Evolutionary conservation across 2,797 vertebrate genomes (phyloP).

Genomic region (Diplodus sargus): DNA sequence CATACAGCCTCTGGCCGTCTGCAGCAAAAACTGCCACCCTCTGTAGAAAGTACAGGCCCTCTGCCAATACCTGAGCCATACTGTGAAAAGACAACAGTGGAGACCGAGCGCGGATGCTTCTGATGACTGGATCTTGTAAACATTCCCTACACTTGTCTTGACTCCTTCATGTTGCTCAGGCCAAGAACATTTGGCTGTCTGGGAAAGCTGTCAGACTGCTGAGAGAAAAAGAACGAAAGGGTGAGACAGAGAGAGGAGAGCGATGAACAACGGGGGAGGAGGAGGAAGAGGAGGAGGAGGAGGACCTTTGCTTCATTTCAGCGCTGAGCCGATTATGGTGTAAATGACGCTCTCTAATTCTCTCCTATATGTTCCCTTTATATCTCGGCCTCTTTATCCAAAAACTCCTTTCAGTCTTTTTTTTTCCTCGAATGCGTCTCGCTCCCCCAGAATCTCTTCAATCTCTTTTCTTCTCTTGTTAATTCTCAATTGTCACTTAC

Average conservation of each 20-base stretch:
- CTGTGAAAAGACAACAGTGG: constrained; percentile 37
- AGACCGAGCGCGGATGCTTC: constrained; percentile 22
- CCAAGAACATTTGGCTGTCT: constrained; percentile 61
- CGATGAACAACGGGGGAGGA: constrained; percentile 26
- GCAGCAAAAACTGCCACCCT: constrained; percentile 35
- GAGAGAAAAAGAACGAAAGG: constrained; percentile 43
- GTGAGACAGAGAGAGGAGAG: constrained; percentile 28
- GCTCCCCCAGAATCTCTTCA: not conserved
- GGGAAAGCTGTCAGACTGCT: constrained; percentile 56
- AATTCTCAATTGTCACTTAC: constrained; percentile 33
- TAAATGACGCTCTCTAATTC: constrained; percentile 3
- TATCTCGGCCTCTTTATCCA: not conserved
- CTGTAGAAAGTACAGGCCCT: constrained; percentile 33
- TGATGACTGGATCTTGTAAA: constrained; percentile 48
- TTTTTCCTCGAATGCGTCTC: not conserved
- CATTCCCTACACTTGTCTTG: constrained; percentile 43
- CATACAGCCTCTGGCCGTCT: constrained; percentile 30
- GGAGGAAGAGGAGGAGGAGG: constrained; percentile 10
- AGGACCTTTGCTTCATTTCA: constrained; percentile 23
- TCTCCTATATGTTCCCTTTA: not conserved
- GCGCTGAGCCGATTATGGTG: constrained; percentile 18
- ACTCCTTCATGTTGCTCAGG: constrained; percentile 49
- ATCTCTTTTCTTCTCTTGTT: not conserved
- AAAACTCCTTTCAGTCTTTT: not conserved
- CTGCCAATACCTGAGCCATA: constrained; percentile 43